These are phyloP conservation scores for Lepilemur septentrionalis DNA, from an alignment of 2,797 vertebrate genomes.

Conservation along the genomic window DNA sequence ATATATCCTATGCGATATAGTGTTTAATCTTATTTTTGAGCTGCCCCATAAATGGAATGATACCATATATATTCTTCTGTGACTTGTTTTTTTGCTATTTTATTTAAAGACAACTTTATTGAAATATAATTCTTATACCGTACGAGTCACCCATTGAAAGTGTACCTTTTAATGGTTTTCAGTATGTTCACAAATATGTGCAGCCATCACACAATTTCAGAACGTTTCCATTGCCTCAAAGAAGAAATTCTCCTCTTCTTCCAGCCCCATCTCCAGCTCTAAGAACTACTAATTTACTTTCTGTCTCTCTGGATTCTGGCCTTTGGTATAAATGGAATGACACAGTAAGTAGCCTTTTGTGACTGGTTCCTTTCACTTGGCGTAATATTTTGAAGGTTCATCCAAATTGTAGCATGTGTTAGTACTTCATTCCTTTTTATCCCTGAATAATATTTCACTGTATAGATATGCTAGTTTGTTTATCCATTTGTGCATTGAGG, in stretches of 20 bases:
- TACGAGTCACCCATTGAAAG: not conserved
- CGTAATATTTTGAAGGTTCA: not conserved
- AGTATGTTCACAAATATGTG: not conserved
- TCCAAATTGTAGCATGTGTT: too few species aligned
- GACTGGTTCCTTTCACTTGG: not conserved
- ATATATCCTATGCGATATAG: not conserved
- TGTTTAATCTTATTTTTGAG: not conserved
- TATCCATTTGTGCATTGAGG: not conserved
- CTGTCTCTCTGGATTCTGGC: not conserved
- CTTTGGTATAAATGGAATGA: not conserved
- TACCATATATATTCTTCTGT: not conserved
- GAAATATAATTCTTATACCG: not conserved
- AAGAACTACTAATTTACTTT: not conserved
- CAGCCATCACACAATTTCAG: not conserved
- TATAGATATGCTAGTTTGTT: not conserved
- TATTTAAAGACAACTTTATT: not conserved
- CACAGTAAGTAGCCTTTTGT: not conserved
- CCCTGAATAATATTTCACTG: too few species aligned
- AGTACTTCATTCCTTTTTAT: not conserved
- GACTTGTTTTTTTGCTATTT: not conserved
- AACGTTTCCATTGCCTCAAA: not conserved
- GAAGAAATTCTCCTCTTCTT: not conserved
- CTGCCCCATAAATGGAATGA: not conserved
- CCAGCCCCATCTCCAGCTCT: not conserved
- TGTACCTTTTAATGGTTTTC: not conserved